phyloP scores from a whole-genome alignment of 2,888 invertebrate species.

The Gari tellinella region DNA sequence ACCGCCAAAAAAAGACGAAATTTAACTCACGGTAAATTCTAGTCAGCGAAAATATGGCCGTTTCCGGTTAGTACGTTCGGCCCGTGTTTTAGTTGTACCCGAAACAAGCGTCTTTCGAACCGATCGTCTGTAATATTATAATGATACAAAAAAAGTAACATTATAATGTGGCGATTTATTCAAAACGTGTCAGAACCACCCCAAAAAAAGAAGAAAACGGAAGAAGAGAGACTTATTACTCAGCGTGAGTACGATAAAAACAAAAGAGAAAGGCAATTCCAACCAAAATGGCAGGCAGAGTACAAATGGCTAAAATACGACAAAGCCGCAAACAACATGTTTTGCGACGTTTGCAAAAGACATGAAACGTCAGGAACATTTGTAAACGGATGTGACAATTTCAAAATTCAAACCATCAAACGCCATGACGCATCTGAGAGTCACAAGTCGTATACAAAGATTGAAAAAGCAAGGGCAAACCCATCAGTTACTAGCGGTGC shows the following conservation, averaged over 20 bases:
- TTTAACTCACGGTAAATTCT: no score
- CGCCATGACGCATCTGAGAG: background rate
- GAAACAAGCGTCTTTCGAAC: no score
- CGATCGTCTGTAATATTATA: no score
- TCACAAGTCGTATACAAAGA: no score
- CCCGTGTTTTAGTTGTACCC: no score
- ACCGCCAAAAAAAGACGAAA: no score
- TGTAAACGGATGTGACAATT: slow-evolving; percentile 2
- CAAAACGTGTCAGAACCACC: background rate
- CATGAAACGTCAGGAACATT: slow-evolving; percentile 1
- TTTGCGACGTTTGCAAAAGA: background rate
- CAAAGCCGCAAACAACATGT: background rate
- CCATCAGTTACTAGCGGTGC: slow-evolving; percentile 1
- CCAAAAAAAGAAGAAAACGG: background rate
- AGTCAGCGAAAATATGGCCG: no score
- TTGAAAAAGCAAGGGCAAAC: background rate
- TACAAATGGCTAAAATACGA: slow-evolving; percentile 1
- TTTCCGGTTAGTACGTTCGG: no score
- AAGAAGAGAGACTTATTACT: background rate
- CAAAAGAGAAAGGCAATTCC: slow-evolving; percentile 4
- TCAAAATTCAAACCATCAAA: background rate
- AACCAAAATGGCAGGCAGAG: background rate
- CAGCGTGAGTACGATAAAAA: slow-evolving; percentile 5
- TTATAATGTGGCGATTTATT: slow-evolving; percentile 13
- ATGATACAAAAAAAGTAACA: no score